These are phyloP conservation scores for Allygus modestus DNA, from an alignment of 2,888 invertebrate species.

Conservation along the genomic window DNA sequence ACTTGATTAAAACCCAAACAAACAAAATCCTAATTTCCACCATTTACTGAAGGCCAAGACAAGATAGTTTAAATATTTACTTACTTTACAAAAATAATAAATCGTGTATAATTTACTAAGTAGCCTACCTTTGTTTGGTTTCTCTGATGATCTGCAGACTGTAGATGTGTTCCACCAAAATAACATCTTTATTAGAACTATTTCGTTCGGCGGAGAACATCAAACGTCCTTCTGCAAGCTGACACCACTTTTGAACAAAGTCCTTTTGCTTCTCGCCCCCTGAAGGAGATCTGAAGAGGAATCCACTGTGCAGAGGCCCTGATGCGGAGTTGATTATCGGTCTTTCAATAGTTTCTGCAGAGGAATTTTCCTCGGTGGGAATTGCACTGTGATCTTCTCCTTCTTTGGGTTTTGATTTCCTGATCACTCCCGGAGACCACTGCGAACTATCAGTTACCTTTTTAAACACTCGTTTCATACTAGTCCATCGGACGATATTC, in stretches of 20 bases:
- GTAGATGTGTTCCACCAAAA: conserved; percentile 81
- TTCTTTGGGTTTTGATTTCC: conserved; percentile 68
- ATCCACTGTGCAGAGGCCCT: conserved; percentile 79
- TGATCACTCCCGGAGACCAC: conserved; percentile 69
- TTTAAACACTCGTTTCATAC: conserved; percentile 71
- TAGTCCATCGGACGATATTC: conserved; percentile 69
- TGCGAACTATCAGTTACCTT: conserved; percentile 68
- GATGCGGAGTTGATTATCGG: conserved; percentile 76
- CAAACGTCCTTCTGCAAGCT: conserved; percentile 84
- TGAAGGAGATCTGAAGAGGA: conserved; percentile 76
- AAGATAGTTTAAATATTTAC: too few species aligned
- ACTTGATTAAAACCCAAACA: too few species aligned
- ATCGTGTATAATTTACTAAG: too few species aligned
- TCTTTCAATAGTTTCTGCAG: conserved; percentile 72
- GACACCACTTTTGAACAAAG: conserved; percentile 84
- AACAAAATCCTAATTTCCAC: too few species aligned
- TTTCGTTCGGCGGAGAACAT: conserved; percentile 86
- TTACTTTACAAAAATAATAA: too few species aligned
- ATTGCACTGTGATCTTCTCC: conserved; percentile 70
- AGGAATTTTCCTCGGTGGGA: conserved; percentile 71
- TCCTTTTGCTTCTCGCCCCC: conserved; percentile 81
- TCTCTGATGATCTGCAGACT: conserved; percentile 82
- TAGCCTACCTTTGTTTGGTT: conserved; percentile 74
- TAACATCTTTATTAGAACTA: conserved; percentile 83
- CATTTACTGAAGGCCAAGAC: too few species aligned